A percentile compares a stretch with the other conserved stretches of the same genome.
Conservation (phyloP, 2,888 invertebrate genomes). For the Melieria omissa region DNA sequence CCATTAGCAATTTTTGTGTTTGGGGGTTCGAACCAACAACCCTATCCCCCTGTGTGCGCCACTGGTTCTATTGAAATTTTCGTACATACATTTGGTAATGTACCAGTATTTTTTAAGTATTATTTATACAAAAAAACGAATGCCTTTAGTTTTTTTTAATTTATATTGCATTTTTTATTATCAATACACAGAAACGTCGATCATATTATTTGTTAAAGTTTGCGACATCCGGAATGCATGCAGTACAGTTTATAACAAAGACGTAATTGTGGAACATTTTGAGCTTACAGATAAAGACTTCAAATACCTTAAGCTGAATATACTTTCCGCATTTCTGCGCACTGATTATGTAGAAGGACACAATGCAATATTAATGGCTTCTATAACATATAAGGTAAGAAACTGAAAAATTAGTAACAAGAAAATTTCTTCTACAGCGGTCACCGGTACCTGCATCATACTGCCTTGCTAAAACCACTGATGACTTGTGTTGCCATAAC, state of each 20-base stretch:
- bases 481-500: too few species aligned
- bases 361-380: constrained; percentile 18
- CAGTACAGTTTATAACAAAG: constrained; percentile 18
- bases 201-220: constrained; percentile 35
- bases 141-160: too few species aligned
- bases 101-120: too few species aligned
- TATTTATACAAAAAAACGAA: too few species aligned
- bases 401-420: too few species aligned
- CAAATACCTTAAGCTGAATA: constrained; percentile 3
- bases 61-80: too few species aligned
- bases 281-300: constrained; percentile 3
- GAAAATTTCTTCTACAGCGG: too few species aligned
- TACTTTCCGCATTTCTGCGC: constrained; percentile 8
- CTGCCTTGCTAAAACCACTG: too few species aligned
- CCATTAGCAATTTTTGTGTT: not conserved
- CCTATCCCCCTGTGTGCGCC: too few species aligned
- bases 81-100: too few species aligned
- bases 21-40: not conserved
- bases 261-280: not conserved
- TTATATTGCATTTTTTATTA: too few species aligned
- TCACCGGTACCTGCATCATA: too few species aligned
- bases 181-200: not conserved
- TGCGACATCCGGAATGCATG: constrained; percentile 45
- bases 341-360: constrained; percentile 20
- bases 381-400: constrained; percentile 20